Percentiles rank a stretch among this genome's conserved stretches.
phyloP scores from a whole-genome alignment of 2,113 vertebrate genomes.

The Leptobrachium leishanense region DNA sequence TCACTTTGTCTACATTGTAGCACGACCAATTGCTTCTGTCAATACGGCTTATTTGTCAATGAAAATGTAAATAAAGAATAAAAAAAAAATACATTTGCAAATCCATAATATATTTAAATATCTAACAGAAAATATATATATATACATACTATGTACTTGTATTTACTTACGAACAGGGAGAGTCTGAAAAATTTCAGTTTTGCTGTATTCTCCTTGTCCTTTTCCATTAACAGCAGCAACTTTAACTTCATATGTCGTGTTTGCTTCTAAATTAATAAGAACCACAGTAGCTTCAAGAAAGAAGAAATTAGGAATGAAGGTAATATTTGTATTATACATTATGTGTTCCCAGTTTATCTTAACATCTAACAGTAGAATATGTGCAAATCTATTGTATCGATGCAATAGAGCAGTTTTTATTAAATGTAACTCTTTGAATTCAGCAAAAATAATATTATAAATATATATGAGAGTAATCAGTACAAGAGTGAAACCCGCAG shows the following conservation, averaged over 20 bases:
- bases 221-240: constrained; percentile 96
- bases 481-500: neutral
- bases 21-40: too few species aligned
- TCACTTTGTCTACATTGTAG: too few species aligned
- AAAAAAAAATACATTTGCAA: neutral
- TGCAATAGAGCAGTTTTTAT: neutral
- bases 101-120: neutral
- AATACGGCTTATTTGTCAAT: too few species aligned
- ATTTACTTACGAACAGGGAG: constrained; percentile 89
- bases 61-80: neutral
- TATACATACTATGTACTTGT: constrained; percentile 23
- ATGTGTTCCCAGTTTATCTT: too few species aligned
- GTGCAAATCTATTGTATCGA: neutral
- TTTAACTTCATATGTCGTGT: constrained; percentile 92
- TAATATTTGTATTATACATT: neutral
- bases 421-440: neutral
- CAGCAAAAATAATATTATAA: neutral
- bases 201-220: constrained; percentile 95
- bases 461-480: neutral
- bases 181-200: constrained; percentile 91
- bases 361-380: too few species aligned
- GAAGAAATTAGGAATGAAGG: neutral
- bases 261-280: constrained; percentile 90
- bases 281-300: constrained; percentile 78
- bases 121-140: neutral